These are phyloP conservation scores for Pachycephus smyrnensis DNA, from an alignment of 2,888 invertebrate species.

Conservation along the genomic window DNA sequence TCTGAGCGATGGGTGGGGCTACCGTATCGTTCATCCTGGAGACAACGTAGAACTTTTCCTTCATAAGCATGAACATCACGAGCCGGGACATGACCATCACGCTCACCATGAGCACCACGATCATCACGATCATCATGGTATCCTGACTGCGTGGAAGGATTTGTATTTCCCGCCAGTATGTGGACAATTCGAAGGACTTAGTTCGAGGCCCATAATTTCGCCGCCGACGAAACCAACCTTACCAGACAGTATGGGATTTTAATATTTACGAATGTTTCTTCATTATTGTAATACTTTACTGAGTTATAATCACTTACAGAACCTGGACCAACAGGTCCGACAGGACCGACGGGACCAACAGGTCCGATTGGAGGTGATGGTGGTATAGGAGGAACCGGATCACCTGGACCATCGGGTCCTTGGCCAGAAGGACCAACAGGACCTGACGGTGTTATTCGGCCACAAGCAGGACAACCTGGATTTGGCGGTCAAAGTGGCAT, in stretches of 20 bases:
- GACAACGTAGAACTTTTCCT: conserved; percentile 77
- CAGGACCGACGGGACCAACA: conserved; percentile 26
- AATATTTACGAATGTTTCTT: background rate
- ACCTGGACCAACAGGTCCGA: conserved; percentile 21
- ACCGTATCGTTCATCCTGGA: conserved; percentile 78
- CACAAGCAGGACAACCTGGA: conserved; percentile 13
- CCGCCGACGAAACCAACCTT: conserved; percentile 13
- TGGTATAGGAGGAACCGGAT: conserved; percentile 14
- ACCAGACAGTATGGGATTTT: background rate
- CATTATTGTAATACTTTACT: background rate
- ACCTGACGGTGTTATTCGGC: conserved; percentile 6
- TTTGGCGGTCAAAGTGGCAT: conserved; percentile 13
- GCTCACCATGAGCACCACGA: conserved; percentile 39
- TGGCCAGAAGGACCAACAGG: conserved; percentile 12
- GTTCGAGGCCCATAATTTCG: conserved; percentile 19
- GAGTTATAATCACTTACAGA: background rate
- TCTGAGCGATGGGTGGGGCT: conserved; percentile 83
- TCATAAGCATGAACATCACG: conserved; percentile 64
- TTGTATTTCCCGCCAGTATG: conserved; percentile 81
- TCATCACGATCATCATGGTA: conserved; percentile 66
- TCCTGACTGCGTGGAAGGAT: conserved; percentile 75
- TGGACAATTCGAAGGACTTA: conserved; percentile 66
- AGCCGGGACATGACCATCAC: conserved; percentile 37
- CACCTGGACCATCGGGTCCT: conserved; percentile 26
- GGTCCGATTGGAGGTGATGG: conserved; percentile 12